Base-by-base conservation (phyloP, 1,140 invertebrate genomes). In the Cherax quadricarinatus region DNA sequence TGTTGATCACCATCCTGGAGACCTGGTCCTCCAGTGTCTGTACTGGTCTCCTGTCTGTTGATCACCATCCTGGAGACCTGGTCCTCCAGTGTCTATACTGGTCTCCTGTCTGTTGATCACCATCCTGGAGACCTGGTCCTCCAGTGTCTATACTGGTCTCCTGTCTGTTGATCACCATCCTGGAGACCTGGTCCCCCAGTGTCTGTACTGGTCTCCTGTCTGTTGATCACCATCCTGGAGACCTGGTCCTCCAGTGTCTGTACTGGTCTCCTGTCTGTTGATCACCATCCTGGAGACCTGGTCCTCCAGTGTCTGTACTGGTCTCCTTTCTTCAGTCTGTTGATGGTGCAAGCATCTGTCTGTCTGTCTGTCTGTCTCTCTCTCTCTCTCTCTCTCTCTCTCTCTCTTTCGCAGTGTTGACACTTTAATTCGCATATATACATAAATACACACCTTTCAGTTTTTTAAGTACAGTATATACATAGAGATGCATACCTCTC, bases 371-470 rank as follows among this genome's bases (percentile, higher is more conserved):
- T 70, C 66, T n/a, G 1, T n/a, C 66, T 70, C n/a, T 70, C 66
- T 70, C 66, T 18, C 66, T 70, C 66, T n/a, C 66, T 70, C 66
- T 70, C n/a, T n/a, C 66, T 70, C 66, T n/a, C 66, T n/a, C 66
- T 70, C 66, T 18, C 14, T 14, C n/a, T 70, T 70, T 14, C 66
- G 66, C 21, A 70, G 21, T 70, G 66, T 70, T 70, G 12, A 70
- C 12, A 14, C 12, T 70, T 70, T 12, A 21, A 14, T 70, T 14
- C 12, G 66, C 21, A 14, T 12, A 70, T 70, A 21, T n/a, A n/a
- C n/a, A n/a, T n/a, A n/a, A n/a, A n/a, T n/a, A n/a, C n/a, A n/a
- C n/a, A n/a, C n/a, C n/a, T 12, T 14, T 70, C 12, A 70, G 66
- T 70, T 70, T 12, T 70, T 12, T 70, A 70, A 21, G n/a, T n/a